Evolutionary conservation across 2,888 invertebrate species (phyloP).

Genomic region (Leptothorax acervorum): DNA sequence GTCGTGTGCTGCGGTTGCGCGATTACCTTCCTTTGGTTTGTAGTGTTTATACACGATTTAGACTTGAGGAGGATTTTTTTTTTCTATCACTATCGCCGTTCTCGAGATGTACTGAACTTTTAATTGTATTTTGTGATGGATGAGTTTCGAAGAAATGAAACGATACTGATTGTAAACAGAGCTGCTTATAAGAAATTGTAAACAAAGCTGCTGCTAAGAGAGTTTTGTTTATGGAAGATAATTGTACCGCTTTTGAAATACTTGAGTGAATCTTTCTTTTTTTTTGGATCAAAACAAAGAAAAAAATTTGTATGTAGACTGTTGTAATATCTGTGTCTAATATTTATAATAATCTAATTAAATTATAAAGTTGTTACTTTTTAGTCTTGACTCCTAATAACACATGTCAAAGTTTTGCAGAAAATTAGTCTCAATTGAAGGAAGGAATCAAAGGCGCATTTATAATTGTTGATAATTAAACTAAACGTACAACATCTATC

Average conservation of each 20-base stretch:
- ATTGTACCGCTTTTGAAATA: background rate
- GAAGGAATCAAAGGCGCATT: background rate
- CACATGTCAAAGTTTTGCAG: too few relatives aligned
- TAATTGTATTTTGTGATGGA: too few relatives aligned
- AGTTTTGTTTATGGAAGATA: background rate
- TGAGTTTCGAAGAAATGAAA: background rate
- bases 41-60: background rate
- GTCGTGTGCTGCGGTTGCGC: background rate
- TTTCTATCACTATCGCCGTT: background rate
- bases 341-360: background rate
- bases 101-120: too few relatives aligned
- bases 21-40: background rate
- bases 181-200: background rate
- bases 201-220: background rate
- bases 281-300: background rate
- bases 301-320: background rate
- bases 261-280: background rate
- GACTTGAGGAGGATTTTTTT: background rate
- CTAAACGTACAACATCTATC: background rate
- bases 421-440: background rate
- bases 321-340: background rate
- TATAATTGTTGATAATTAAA: background rate
- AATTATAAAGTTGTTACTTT: background rate
- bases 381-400: too few relatives aligned
- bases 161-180: background rate